Evolutionary conservation across 2,888 invertebrate species (phyloP).

Genomic region (Chaetoderma sp.): DNA sequence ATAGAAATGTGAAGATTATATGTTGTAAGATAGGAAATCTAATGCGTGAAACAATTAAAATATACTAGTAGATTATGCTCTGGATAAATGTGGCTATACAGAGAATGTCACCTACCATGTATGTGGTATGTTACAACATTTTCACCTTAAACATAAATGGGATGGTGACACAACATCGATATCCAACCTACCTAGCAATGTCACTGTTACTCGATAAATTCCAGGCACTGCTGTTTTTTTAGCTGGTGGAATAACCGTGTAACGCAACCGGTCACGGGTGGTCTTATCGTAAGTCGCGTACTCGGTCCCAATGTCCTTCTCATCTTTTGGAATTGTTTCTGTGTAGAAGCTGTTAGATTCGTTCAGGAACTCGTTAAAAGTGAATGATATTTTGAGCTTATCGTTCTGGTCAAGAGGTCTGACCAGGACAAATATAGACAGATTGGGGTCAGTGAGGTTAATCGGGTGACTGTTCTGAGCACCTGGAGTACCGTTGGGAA

Average conservation of each 20-base stretch:
- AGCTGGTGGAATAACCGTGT: constrained; percentile 56
- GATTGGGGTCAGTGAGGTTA: constrained; percentile 53
- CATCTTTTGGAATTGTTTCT: constrained; percentile 49
- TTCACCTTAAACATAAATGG: too few species aligned
- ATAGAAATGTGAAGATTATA: too few species aligned
- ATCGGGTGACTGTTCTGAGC: constrained; percentile 53
- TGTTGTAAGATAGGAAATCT: too few species aligned
- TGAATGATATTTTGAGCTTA: constrained; percentile 43
- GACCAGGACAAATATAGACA: constrained; percentile 56
- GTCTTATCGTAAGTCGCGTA: constrained; percentile 28
- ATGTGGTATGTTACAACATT: too few species aligned
- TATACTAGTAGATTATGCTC: too few species aligned
- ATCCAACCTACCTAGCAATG: constrained; percentile 57
- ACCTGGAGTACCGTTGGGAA: too few species aligned
- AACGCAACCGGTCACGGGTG: constrained; percentile 50
- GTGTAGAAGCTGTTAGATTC: constrained; percentile 56
- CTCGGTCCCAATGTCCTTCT: constrained; percentile 29
- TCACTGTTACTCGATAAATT: constrained; percentile 62
- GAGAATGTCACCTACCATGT: too few species aligned
- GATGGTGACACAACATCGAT: too few species aligned
- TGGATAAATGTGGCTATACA: too few species aligned
- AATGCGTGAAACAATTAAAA: too few species aligned
- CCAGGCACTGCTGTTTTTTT: constrained; percentile 57
- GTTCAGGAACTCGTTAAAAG: constrained; percentile 58
- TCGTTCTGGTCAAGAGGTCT: constrained; percentile 42